These are phyloP conservation scores for Oreocharis arfaki DNA, from an alignment of 2,113 vertebrate genomes.

Conservation along the genomic window DNA sequence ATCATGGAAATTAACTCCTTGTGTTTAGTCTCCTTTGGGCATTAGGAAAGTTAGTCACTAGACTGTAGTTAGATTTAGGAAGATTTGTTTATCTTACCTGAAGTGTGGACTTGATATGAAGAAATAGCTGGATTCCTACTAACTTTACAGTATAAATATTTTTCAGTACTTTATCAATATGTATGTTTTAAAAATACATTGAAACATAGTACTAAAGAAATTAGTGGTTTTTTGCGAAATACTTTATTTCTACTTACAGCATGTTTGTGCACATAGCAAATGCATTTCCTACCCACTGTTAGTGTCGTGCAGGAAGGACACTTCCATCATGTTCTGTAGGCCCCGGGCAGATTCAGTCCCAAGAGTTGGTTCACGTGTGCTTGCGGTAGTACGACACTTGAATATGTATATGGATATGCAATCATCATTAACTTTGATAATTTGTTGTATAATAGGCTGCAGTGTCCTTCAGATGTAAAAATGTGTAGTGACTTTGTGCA, in stretches of 20 bases:
- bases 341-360: background rate
- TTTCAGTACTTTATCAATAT: background rate
- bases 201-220: background rate
- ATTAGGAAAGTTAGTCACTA: background rate
- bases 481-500: background rate
- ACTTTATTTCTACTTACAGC: background rate
- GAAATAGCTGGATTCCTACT: background rate
- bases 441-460: background rate
- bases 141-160: background rate
- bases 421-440: background rate
- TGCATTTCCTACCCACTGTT: background rate
- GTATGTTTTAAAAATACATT: background rate
- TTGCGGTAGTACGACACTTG: background rate
- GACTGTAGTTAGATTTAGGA: background rate
- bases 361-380: background rate
- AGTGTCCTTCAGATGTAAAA: constrained; percentile 22
- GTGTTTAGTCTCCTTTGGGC: background rate
- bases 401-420: background rate
- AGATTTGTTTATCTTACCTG: background rate
- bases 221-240: background rate
- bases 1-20: constrained; percentile 3
- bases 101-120: background rate
- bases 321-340: background rate
- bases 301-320: background rate
- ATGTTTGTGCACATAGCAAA: background rate